A percentile compares a stretch with the other conserved stretches of the same genome.
phyloP scores from a whole-genome alignment of 2,797 vertebrate genomes.

The Hippopotamyrus pictus region DNA sequence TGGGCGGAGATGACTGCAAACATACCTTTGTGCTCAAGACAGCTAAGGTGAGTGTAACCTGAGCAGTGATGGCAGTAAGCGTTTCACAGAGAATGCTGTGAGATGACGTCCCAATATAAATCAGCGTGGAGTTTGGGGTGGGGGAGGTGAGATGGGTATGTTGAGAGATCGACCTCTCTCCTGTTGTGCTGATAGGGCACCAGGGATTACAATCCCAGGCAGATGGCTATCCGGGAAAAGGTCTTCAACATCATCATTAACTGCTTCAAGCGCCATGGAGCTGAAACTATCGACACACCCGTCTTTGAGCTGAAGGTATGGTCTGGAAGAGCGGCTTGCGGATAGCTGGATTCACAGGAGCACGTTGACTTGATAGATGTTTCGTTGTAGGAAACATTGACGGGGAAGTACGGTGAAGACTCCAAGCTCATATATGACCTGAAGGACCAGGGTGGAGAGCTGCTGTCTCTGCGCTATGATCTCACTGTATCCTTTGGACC shows the following conservation, averaged over 20 bases:
- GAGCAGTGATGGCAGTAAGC: not conserved
- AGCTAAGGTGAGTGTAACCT: constrained; percentile 71
- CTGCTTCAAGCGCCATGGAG: constrained; percentile 91
- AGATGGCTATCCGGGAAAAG: constrained; percentile 84
- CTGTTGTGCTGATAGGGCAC: constrained; percentile 69
- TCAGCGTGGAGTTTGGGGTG: not conserved
- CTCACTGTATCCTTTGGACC: constrained; percentile 83
- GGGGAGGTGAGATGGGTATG: not conserved
- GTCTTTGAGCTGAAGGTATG: constrained; percentile 89
- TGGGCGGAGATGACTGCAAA: constrained; percentile 81
- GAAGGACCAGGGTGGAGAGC: constrained; percentile 92
- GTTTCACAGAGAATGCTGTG: not conserved
- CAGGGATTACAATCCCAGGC: constrained; percentile 83
- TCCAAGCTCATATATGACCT: constrained; percentile 93
- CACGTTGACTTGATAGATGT: not conserved
- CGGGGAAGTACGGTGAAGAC: constrained; percentile 88
- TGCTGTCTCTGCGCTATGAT: constrained; percentile 89
- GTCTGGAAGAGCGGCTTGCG: not conserved
- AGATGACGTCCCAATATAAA: not conserved
- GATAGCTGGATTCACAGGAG: not conserved
- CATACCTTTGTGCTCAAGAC: constrained; percentile 93
- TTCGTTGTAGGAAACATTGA: constrained; percentile 75
- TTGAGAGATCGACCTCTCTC: not conserved
- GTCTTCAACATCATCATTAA: constrained; percentile 75
- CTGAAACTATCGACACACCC: constrained; percentile 91